phyloP scores from a whole-genome alignment of 2,888 invertebrate genomes.

The Eupsilia transversa region DNA sequence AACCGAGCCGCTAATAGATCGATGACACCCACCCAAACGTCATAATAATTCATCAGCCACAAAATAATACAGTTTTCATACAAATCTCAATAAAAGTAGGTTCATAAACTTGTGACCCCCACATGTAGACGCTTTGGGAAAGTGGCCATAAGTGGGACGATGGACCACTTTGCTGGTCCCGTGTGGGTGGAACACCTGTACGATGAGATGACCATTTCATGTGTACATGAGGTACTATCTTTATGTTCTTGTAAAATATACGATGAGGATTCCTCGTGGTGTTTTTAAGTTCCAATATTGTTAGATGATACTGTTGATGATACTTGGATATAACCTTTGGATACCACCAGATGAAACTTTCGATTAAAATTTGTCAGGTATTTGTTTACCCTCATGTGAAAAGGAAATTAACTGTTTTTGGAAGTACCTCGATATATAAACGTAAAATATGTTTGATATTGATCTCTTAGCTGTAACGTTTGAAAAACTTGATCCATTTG shows the following conservation, averaged over 20 bases:
- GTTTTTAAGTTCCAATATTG: neutral
- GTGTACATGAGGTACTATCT: slow-evolving; percentile 13
- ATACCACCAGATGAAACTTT: neutral
- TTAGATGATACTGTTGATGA: neutral
- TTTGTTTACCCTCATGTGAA: neutral
- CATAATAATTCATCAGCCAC: slow-evolving; percentile 38
- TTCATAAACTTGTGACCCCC: slow-evolving; percentile 66
- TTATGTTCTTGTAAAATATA: slow-evolving; percentile 9
- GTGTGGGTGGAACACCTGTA: slow-evolving; percentile 68
- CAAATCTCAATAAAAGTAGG: slow-evolving; percentile 69
- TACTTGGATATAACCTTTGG: neutral
- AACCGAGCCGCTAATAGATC: neutral
- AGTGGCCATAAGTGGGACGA: slow-evolving; percentile 65
- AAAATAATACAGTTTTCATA: slow-evolving; percentile 63
- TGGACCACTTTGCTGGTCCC: slow-evolving; percentile 60
- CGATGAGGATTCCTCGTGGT: neutral
- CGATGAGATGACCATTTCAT: slow-evolving; percentile 48
- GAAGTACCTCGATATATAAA: neutral
- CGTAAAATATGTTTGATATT: neutral
- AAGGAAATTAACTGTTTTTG: neutral
- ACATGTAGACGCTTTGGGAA: slow-evolving; percentile 64
- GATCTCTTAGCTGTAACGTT: neutral
- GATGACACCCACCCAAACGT: slow-evolving; percentile 27
- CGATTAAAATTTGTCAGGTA: neutral
- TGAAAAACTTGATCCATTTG: neutral